Percentiles rank a stretch among this genome's conserved stretches.
These are phyloP conservation scores for Vireo griseus DNA, from an alignment of 2,797 vertebrate species.

Conservation along the genomic window DNA sequence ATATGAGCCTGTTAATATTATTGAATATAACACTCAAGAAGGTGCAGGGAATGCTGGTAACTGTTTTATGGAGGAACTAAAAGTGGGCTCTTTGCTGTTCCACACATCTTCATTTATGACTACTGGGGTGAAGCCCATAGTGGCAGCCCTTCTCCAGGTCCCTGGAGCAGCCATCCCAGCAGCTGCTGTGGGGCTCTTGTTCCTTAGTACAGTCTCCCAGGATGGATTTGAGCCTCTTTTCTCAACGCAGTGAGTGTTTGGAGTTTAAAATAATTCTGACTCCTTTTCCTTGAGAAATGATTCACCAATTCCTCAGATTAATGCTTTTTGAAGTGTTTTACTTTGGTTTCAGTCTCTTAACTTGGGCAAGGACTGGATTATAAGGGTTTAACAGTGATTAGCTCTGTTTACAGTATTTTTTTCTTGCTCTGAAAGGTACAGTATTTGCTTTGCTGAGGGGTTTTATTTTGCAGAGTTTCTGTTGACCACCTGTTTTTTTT, in stretches of 20 bases:
- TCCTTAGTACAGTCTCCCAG: constrained; percentile 68
- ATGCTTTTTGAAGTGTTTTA: constrained; percentile 54
- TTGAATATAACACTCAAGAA: constrained; percentile 8
- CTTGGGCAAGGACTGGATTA: constrained; percentile 47
- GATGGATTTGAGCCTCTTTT: constrained; percentile 39
- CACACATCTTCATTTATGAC: constrained; percentile 68
- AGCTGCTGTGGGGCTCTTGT: constrained; percentile 62
- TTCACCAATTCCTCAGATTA: constrained; percentile 11
- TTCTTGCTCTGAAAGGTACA: background rate
- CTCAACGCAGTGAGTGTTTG: background rate
- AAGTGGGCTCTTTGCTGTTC: constrained; percentile 70
- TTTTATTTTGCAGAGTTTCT: constrained; percentile 48
- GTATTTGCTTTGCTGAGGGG: constrained; percentile 19
- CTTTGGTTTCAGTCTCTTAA: constrained; percentile 58
- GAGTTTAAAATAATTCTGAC: constrained; percentile 29
- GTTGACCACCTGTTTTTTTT: constrained; percentile 61
- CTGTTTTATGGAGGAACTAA: constrained; percentile 65
- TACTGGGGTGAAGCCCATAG: constrained; percentile 60
- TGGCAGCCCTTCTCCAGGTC: constrained; percentile 75
- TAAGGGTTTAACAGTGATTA: constrained; percentile 61
- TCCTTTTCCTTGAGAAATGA: constrained; percentile 38
- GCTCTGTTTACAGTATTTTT: constrained; percentile 42
- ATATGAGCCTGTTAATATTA: constrained; percentile 59
- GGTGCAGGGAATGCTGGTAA: constrained; percentile 68
- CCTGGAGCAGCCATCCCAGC: constrained; percentile 73